phyloP scores from a whole-genome alignment of 2,113 vertebrate genomes.

The Aldabrachelys gigantea region DNA sequence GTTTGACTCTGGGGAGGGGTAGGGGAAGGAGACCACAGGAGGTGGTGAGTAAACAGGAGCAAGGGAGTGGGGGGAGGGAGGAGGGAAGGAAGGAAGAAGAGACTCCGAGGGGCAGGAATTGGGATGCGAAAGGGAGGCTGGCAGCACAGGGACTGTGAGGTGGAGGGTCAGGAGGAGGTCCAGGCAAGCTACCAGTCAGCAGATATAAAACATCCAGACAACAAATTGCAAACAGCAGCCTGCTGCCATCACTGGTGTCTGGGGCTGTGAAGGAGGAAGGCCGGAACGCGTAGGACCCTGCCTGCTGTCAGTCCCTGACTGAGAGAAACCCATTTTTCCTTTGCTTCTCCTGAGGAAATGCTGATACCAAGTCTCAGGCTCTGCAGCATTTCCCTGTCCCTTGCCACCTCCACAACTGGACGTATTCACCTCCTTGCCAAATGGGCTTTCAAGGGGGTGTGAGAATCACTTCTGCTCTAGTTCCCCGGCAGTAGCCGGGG shows the following conservation, averaged over 20 bases:
- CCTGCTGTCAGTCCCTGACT: background rate
- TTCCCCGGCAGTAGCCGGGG: too few species aligned
- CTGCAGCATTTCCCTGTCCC: background rate
- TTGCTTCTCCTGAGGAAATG: background rate
- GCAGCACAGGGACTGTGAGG: background rate
- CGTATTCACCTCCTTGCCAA: background rate
- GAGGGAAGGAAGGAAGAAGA: background rate
- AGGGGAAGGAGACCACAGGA: background rate
- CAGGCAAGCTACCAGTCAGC: background rate
- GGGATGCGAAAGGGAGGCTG: background rate
- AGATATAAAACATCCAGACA: background rate
- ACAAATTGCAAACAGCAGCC: background rate
- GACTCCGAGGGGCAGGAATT: background rate
- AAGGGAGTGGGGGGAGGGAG: background rate
- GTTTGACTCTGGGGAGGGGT: background rate
- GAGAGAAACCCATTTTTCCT: background rate
- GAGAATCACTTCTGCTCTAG: background rate
- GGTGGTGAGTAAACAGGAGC: background rate
- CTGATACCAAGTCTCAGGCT: too few species aligned
- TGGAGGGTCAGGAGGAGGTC: background rate
- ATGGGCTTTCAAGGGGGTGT: background rate
- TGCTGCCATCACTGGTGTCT: background rate
- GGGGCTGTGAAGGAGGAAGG: background rate
- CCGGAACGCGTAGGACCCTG: background rate
- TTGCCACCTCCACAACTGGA: background rate